Evolutionary conservation across 2,888 invertebrate species (phyloP).

Genomic region (Aplocera efformata): DNA sequence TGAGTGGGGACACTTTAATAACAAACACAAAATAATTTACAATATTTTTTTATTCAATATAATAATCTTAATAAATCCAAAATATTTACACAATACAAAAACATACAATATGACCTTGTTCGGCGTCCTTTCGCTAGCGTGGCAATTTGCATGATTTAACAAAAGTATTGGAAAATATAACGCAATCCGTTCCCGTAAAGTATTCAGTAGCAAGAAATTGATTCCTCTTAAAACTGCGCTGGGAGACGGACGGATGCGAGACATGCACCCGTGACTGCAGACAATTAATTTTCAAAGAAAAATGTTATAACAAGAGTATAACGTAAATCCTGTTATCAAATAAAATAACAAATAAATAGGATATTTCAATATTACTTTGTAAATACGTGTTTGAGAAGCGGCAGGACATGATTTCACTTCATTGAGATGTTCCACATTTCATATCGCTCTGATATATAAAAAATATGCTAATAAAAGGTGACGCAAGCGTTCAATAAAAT

Average conservation of each 20-base stretch:
- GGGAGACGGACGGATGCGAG: no score
- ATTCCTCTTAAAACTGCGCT: no score
- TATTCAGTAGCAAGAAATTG: conserved; percentile 7
- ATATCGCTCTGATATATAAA: conserved; percentile 40
- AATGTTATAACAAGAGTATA: conserved; percentile 19
- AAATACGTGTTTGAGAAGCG: conserved; percentile 22
- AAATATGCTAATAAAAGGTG: conserved; percentile 40
- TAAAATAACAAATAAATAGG: conserved; percentile 15
- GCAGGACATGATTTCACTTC: conserved; percentile 32
- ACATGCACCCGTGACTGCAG: no score
- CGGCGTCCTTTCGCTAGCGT: conserved; percentile 57
- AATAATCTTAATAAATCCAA: conserved; percentile 81
- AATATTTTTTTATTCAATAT: conserved; percentile 81
- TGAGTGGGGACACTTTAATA: conserved; percentile 23
- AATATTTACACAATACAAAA: conserved; percentile 81
- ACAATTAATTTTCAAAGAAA: conserved; percentile 10
- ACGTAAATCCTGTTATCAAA: conserved; percentile 16
- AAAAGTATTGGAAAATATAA: conserved; percentile 4
- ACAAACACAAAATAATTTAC: conserved; percentile 64
- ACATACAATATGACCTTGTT: conserved; percentile 74
- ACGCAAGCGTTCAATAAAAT: conserved; percentile 39
- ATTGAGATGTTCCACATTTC: conserved; percentile 33
- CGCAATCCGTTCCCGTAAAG: not conserved
- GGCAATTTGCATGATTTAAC: conserved; percentile 29
- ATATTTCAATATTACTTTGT: conserved; percentile 12